phyloP scores from a whole-genome alignment of 2,888 invertebrate species.

The Operophtera brumata region DNA sequence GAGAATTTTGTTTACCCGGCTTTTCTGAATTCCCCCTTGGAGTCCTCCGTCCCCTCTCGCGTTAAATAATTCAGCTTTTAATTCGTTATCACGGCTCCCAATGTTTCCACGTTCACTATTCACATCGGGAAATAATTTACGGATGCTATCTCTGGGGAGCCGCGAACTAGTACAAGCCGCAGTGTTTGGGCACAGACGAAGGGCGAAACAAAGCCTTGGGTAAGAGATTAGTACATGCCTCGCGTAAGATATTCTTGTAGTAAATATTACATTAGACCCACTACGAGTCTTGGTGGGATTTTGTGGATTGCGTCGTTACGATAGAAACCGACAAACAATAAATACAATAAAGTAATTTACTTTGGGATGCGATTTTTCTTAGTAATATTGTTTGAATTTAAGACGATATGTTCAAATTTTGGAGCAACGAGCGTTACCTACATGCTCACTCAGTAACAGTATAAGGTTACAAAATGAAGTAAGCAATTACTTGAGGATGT shows the following conservation, averaged over 20 bases:
- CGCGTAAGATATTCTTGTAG: background rate
- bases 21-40: background rate
- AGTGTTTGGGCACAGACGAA: conserved; percentile 18
- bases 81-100: conserved; percentile 74
- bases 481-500: too few relatives aligned
- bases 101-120: conserved; percentile 71
- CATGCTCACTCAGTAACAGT: too few relatives aligned
- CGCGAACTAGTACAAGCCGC: conserved; percentile 30
- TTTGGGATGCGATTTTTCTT: too few relatives aligned
- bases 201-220: conserved; percentile 9
- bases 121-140: conserved; percentile 72
- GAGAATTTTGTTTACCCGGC: background rate
- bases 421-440: too few relatives aligned
- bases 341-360: too few relatives aligned
- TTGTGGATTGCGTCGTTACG: too few relatives aligned
- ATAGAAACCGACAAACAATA: too few relatives aligned
- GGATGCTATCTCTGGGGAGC: conserved; percentile 47
- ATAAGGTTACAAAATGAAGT: too few relatives aligned
- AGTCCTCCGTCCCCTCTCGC: conserved; percentile 53
- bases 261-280: background rate
- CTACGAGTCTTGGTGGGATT: too few relatives aligned
- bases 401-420: too few relatives aligned
- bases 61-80: conserved; percentile 79
- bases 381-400: too few relatives aligned
- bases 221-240: background rate